Percentiles rank a stretch among this genome's conserved stretches.
phyloP scores from a whole-genome alignment of 1,140 invertebrate species.

The Megalonaias nervosa region DNA sequence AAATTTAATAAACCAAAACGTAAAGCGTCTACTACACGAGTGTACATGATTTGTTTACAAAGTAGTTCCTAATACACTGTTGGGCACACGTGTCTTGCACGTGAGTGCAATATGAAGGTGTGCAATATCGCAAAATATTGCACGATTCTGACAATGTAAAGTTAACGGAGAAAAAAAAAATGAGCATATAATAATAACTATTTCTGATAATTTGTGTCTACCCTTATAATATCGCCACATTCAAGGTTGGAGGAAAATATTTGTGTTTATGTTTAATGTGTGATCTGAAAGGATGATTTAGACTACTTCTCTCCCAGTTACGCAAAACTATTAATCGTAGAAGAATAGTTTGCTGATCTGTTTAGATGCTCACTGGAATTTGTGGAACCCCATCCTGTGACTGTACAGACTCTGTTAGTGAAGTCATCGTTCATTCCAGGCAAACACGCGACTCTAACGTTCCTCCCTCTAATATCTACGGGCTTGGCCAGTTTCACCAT shows the following conservation, averaged over 20 bases:
- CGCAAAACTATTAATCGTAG: background rate
- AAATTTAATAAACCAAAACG: too few species aligned
- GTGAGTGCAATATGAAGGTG: too few species aligned
- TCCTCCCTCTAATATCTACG: slow-evolving; percentile 30
- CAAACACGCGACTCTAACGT: slow-evolving; percentile 45
- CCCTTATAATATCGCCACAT: background rate
- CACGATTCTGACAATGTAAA: too few species aligned
- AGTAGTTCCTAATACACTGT: too few species aligned
- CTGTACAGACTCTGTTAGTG: slow-evolving; percentile 45
- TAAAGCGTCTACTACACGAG: too few species aligned
- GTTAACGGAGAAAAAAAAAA: too few species aligned
- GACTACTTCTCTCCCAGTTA: background rate
- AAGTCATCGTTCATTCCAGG: slow-evolving; percentile 38
- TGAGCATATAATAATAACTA: too few species aligned
- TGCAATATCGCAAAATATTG: too few species aligned
- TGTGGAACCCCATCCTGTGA: slow-evolving; percentile 52
- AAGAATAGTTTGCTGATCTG: background rate
- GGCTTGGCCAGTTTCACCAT: slow-evolving; percentile 49
- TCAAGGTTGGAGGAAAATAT: background rate
- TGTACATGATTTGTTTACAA: too few species aligned
- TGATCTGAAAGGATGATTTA: background rate
- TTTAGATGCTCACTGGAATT: slow-evolving; percentile 33
- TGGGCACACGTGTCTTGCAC: too few species aligned
- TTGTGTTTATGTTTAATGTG: background rate
- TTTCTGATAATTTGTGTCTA: background rate